A percentile compares a stretch with the other conserved stretches of the same genome.
Evolutionary conservation across 2,113 vertebrate species (phyloP).

Genomic region (Recurvirostra avosetta): DNA sequence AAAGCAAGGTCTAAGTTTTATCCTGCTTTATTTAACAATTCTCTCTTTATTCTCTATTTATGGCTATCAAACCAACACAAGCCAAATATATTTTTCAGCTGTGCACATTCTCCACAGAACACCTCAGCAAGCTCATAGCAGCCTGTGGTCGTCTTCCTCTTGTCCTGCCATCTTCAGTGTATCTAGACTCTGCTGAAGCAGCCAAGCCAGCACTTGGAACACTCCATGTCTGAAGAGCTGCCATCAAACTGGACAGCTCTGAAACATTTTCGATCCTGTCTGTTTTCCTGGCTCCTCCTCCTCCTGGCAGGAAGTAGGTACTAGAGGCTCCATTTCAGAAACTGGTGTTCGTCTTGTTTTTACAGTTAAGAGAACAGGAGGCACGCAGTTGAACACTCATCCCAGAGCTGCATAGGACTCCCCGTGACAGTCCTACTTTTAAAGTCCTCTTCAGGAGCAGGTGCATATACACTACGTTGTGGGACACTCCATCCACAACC

Average conservation of each 20-base stretch:
- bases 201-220: neutral
- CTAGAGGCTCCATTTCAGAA: neutral
- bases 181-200: neutral
- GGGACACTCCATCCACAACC: neutral
- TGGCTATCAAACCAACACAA: neutral
- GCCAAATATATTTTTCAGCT: neutral
- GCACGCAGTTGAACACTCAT: neutral
- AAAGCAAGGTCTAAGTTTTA: neutral
- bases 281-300: neutral
- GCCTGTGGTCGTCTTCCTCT: neutral
- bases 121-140: neutral
- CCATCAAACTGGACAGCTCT: neutral
- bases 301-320: neutral
- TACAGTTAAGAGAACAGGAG: neutral
- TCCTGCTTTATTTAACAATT: neutral
- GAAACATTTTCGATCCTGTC: neutral
- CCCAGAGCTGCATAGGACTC: neutral
- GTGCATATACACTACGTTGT: neutral
- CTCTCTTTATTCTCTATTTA: neutral
- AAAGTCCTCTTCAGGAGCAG: neutral
- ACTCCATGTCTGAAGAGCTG: neutral
- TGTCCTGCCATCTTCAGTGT: neutral
- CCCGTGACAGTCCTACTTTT: neutral
- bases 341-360: neutral
- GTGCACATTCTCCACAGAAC: neutral